Base-by-base conservation (phyloP, 2,888 invertebrate species). In the Plutella xylostella region DNA sequence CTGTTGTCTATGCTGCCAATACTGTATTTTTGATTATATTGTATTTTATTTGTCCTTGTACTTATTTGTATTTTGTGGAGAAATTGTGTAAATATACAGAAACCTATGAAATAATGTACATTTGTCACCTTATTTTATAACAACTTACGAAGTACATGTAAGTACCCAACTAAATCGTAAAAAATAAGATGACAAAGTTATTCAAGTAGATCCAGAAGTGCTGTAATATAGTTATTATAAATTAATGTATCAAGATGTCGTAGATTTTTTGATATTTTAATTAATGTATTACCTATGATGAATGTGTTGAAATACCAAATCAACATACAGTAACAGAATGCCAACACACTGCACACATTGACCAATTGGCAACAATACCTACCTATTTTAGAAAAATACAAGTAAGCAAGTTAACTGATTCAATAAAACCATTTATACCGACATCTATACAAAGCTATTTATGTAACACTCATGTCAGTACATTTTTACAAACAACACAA, bases 291-390 rank as follows among this genome's bases (percentile, higher is more conserved):
- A 28, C 28, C 9, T n/a, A 12, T 28, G 28, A 12, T 28, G n/a
- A 28, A 28, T 28, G 6, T 28, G 28, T 28, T 28, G 12, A 28
- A 28, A 28, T 28, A n/a, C 9, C 28, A 28, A 9, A 4, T 28
- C 9, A 4, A 4, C n/a, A 6, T 28, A 28, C 11, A 42, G 12
- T 14, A 21, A 22, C 22, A 34, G 34, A 17, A 69, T 72, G 80
- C 80, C 82, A 82, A 80, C 82, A 82, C 82, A 77, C 78, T 79
- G 82, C 80, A 80, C 72, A 78, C 78, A 79, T 78, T 65, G 55
- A 44, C 47, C 49, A 51, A 45, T 42, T 35, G 42, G 31, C 19
- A 41, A 41, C 14, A 1, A 35, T 15, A 20, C n/a, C 19, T 18
- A 19, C n/a, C n/a, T 18, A 37, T 11, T 35, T 18, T 35, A 2